These are phyloP conservation scores for Loris lydekkerianus DNA, from an alignment of 2,797 vertebrate species.

Conservation along the genomic window DNA sequence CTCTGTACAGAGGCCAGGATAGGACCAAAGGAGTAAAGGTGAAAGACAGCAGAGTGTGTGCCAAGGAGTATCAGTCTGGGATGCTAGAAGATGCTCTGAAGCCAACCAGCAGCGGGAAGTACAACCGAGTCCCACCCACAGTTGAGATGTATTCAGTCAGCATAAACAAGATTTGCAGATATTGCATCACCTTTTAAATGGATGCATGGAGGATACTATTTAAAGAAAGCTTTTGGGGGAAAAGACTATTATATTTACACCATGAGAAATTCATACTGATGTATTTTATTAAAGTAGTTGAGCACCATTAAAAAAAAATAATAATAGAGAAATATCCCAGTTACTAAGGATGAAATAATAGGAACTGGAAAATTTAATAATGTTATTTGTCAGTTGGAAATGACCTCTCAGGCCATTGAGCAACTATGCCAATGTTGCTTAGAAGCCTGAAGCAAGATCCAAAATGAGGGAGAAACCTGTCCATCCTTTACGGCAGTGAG, in stretches of 20 bases:
- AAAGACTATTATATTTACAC: background rate
- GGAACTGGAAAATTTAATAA: too few species aligned
- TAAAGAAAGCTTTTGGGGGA: conserved; percentile 22
- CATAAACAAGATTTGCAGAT: background rate
- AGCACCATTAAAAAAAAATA: too few species aligned
- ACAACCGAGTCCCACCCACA: background rate
- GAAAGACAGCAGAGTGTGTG: background rate
- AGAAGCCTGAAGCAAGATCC: too few species aligned
- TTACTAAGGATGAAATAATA: too few species aligned
- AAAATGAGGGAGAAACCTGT: too few species aligned
- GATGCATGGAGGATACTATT: background rate
- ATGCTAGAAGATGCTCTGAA: background rate
- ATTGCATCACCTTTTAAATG: background rate
- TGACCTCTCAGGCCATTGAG: too few species aligned
- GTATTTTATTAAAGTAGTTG: background rate
- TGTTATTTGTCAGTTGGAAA: too few species aligned
- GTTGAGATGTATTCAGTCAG: background rate
- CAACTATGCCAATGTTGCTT: too few species aligned
- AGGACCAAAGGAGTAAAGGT: background rate
- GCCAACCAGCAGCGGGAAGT: background rate
- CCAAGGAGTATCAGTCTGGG: background rate
- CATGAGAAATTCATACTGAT: background rate
- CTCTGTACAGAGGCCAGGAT: background rate
- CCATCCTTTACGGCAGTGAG: too few species aligned
- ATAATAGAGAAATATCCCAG: too few species aligned